Evolutionary conservation across 2,797 vertebrate genomes (phyloP).

Genomic region (Smutsia gigantea): DNA sequence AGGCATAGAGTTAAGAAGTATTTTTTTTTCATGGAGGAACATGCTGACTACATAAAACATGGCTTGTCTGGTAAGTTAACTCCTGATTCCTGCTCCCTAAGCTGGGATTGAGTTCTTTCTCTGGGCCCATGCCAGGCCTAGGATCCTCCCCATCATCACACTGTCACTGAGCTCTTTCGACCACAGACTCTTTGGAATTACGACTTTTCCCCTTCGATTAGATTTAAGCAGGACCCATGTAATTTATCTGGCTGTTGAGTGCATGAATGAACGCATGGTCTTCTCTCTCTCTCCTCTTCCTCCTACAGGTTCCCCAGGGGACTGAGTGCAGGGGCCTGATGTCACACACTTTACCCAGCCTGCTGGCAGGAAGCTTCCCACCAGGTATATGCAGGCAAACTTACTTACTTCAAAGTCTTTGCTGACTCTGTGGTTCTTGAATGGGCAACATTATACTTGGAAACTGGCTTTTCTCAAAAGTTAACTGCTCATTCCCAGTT

Average conservation of each 20-base stretch:
- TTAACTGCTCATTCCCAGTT: neutral
- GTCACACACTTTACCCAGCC: neutral
- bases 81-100: too few relatives aligned
- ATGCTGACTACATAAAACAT: neutral
- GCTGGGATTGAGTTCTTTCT: neutral
- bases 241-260: neutral
- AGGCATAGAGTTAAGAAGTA: neutral
- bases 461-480: neutral
- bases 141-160: neutral
- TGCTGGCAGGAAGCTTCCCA: neutral
- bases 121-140: neutral
- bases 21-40: neutral
- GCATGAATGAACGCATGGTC: neutral
- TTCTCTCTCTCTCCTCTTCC: neutral
- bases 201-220: neutral
- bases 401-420: neutral
- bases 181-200: neutral
- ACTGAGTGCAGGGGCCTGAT: neutral
- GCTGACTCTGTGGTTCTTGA: neutral
- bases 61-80: neutral
- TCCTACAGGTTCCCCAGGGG: neutral
- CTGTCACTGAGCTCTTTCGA: neutral
- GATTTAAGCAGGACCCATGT: neutral
- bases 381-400: neutral
- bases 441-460: neutral